These are phyloP conservation scores for Dinocampus coccinellae DNA, from an alignment of 2,888 invertebrate species.

Conservation along the genomic window DNA sequence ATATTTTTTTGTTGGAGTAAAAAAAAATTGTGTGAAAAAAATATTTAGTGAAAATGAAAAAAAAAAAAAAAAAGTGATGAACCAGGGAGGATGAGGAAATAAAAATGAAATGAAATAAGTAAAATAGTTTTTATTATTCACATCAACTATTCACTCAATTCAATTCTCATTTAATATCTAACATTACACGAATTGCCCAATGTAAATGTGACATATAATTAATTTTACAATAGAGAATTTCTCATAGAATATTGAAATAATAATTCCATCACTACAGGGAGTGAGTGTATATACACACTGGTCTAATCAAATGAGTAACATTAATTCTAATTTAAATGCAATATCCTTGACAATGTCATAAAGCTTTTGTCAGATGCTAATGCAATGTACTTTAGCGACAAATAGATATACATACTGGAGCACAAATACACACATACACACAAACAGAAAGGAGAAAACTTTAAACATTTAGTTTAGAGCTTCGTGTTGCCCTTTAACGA, in stretches of 20 bases:
- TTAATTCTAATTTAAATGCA: constrained; percentile 20
- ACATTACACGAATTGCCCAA: not conserved
- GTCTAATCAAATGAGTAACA: constrained; percentile 17
- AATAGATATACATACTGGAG: constrained; percentile 19
- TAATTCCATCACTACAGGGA: not conserved
- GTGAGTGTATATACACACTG: not conserved
- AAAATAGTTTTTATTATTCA: no score
- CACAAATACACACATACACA: no score
- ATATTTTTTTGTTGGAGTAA: not conserved
- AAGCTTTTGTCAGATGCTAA: constrained; percentile 15
- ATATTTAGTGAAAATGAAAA: no score
- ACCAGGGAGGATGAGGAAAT: no score
- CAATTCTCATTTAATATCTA: not conserved
- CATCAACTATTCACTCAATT: not conserved
- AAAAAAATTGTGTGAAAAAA: no score
- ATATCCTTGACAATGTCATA: constrained; percentile 17
- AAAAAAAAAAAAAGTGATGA: no score
- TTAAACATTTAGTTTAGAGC: constrained; percentile 18
- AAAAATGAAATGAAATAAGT: no score
- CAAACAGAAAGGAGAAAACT: not conserved
- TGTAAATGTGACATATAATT: not conserved
- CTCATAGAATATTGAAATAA: not conserved
- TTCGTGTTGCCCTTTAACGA: constrained; percentile 29
- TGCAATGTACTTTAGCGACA: constrained; percentile 32
- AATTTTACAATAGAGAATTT: not conserved